Conservation (phyloP, 2,888 invertebrate species). For the Ophraella communa region DNA sequence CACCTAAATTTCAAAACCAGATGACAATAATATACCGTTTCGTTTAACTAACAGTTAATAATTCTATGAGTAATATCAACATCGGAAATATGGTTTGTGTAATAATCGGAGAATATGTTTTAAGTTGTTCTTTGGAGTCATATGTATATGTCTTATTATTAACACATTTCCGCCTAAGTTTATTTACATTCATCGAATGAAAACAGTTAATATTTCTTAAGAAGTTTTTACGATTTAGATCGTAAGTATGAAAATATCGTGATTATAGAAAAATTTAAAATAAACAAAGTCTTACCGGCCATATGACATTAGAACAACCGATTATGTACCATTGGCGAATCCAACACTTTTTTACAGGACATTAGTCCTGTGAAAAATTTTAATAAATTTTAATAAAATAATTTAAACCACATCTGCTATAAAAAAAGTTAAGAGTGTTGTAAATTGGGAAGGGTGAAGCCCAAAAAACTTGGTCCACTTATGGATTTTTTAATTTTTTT, state of each 20-base stretch:
- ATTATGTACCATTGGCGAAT: slow-evolving; percentile 18
- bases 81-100: slow-evolving; percentile 48
- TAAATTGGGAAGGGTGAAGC: too few species aligned
- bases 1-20: slow-evolving; percentile 15
- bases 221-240: slow-evolving; percentile 32
- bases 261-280: slow-evolving; percentile 49
- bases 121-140: slow-evolving; percentile 38
- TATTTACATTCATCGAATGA: slow-evolving; percentile 48
- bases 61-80: slow-evolving; percentile 45
- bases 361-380: background rate
- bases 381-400: too few species aligned
- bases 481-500: too few species aligned
- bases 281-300: slow-evolving; percentile 42
- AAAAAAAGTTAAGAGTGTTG: too few species aligned
- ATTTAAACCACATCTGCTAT: too few species aligned
- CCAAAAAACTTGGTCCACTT: too few species aligned
- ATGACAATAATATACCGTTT: slow-evolving; percentile 39
- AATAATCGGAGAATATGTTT: slow-evolving; percentile 38
- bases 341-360: background rate
- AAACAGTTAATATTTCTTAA: slow-evolving; percentile 45
- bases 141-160: slow-evolving; percentile 46
- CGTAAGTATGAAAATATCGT: slow-evolving; percentile 31
- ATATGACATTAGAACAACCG: slow-evolving; percentile 50
- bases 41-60: slow-evolving; percentile 47
- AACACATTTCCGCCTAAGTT: slow-evolving; percentile 44